Conservation (phyloP, 2,797 vertebrate species). For the Crenichthys baileyi region DNA sequence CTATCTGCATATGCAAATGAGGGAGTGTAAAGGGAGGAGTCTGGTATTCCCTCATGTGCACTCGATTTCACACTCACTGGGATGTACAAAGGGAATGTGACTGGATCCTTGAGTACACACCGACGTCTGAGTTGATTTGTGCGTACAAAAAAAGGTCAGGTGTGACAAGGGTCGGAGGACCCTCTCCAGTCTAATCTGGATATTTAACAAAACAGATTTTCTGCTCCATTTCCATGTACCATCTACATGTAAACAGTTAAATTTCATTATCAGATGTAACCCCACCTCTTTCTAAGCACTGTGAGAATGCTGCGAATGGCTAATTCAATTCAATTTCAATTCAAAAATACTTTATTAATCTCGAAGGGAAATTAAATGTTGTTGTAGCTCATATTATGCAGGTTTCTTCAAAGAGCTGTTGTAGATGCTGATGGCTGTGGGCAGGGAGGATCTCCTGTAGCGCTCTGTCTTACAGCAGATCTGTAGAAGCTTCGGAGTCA, state of each 20-base stretch:
- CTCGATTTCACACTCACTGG: neutral
- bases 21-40: neutral
- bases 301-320: too few relatives aligned
- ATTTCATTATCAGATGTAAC: too few relatives aligned
- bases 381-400: too few relatives aligned
- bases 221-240: neutral
- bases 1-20: neutral
- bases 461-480: too few relatives aligned
- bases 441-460: too few relatives aligned
- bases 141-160: neutral
- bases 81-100: neutral
- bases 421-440: too few relatives aligned
- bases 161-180: neutral
- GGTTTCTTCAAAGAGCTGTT: too few relatives aligned
- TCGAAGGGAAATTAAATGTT: too few relatives aligned
- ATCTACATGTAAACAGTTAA: neutral
- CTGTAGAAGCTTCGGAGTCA: too few relatives aligned
- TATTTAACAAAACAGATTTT: neutral
- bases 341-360: too few relatives aligned
- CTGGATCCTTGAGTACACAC: neutral
- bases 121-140: neutral
- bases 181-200: neutral
- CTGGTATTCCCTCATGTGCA: neutral
- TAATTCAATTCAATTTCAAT: too few relatives aligned
- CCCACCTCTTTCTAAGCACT: too few relatives aligned